Evolutionary conservation across 2,797 vertebrate species (phyloP).

Genomic region (Paedocypris micromegethes): DNA sequence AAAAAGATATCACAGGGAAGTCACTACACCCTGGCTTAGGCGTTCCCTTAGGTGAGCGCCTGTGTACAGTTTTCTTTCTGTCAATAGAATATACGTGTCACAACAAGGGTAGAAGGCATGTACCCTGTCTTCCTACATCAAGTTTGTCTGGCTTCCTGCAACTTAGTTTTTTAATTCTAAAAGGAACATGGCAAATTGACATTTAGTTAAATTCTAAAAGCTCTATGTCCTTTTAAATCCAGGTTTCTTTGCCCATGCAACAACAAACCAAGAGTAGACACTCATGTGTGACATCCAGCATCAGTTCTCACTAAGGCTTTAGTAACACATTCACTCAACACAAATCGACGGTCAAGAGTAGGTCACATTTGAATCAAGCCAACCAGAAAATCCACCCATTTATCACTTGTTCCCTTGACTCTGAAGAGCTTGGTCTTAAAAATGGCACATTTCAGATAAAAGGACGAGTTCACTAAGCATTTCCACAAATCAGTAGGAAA

Average conservation of each 20-base stretch:
- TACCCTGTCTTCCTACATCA: conserved; percentile 23
- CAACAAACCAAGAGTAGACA: conserved; percentile 38
- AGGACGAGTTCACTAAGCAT: neutral
- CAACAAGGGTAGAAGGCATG: conserved; percentile 57
- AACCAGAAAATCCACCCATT: conserved; percentile 69
- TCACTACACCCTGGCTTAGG: conserved; percentile 10
- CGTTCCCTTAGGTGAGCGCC: conserved; percentile 1
- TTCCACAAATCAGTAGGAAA: neutral
- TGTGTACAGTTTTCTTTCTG: conserved; percentile 36
- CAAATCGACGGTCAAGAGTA: conserved; percentile 48
- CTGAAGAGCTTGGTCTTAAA: conserved; percentile 15
- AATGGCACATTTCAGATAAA: conserved; percentile 10
- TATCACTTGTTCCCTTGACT: conserved; percentile 35
- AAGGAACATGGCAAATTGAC: conserved; percentile 8
- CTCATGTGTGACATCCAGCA: conserved; percentile 42
- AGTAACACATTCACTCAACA: conserved; percentile 61
- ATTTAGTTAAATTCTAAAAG: neutral
- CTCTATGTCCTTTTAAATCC: conserved; percentile 46
- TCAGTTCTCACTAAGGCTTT: conserved; percentile 50
- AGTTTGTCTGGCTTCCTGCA: conserved; percentile 24
- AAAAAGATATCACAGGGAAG: conserved; percentile 22
- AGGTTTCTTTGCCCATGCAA: conserved; percentile 42
- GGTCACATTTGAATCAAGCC: conserved; percentile 59
- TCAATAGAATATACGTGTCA: conserved; percentile 51
- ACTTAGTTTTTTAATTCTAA: conserved; percentile 7